phyloP scores from a whole-genome alignment of 2,113 vertebrate genomes.

The Python bivittatus region DNA sequence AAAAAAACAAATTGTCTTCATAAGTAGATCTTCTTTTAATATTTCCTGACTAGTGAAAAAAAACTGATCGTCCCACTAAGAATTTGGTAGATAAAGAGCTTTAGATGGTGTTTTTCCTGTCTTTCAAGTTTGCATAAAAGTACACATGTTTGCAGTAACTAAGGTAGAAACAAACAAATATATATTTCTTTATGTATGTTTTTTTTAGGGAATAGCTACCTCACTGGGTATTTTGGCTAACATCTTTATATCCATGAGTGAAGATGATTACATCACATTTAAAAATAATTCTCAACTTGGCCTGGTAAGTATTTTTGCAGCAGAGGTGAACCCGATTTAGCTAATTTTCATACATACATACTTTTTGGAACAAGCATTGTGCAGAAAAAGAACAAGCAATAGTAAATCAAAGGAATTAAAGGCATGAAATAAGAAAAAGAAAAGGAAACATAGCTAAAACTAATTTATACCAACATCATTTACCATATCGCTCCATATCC shows the following conservation, averaged over 20 bases:
- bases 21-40: background rate
- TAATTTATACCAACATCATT: background rate
- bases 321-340: too few species aligned
- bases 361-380: background rate
- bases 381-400: background rate
- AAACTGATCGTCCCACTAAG: background rate
- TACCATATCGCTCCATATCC: background rate
- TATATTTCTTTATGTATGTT: slow-evolving; percentile 2
- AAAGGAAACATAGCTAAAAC: background rate
- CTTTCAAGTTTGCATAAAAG: background rate
- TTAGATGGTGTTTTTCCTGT: background rate
- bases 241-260: slow-evolving; percentile 90
- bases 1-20: background rate
- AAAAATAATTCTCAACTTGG: slow-evolving; percentile 75
- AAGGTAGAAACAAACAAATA: background rate
- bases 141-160: background rate
- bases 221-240: slow-evolving; percentile 90
- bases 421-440: background rate
- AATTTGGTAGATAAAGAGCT: background rate
- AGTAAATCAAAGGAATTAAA: background rate
- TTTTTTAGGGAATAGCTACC: slow-evolving; percentile 81
- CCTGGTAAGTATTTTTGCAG: slow-evolving; percentile 73
- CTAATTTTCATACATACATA: background rate
- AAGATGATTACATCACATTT: slow-evolving; percentile 84
- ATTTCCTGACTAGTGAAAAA: background rate